A percentile compares a stretch with the other conserved stretches of the same genome.
Evolutionary conservation across 2,797 vertebrate species (phyloP).

Genomic region (Stomatorhinus walkeri): DNA sequence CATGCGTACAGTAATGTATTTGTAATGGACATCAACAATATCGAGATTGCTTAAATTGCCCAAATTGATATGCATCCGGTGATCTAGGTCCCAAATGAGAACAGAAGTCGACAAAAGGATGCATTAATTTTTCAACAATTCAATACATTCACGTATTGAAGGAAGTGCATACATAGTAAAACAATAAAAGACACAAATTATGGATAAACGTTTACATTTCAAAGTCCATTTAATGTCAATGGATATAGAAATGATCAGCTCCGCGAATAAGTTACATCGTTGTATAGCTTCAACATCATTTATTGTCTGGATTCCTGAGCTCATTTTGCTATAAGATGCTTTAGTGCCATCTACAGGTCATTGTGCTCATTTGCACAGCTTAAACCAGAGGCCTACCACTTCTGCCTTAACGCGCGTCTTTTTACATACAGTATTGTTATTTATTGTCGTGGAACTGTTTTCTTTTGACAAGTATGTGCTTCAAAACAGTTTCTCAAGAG

Average conservation of each 20-base stretch:
- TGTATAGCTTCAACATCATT: background rate
- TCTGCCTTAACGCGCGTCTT: background rate
- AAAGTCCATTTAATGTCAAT: background rate
- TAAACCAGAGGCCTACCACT: background rate
- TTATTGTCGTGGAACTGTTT: background rate
- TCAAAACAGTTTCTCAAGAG: slow-evolving; percentile 4
- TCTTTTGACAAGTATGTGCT: background rate
- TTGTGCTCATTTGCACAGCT: background rate
- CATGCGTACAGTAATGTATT: background rate
- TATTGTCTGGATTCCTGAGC: background rate
- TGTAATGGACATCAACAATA: background rate
- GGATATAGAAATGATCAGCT: background rate
- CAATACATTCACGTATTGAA: background rate
- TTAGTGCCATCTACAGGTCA: background rate
- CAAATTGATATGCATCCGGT: background rate
- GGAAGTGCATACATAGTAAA: background rate
- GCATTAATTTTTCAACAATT: background rate
- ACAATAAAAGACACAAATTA: background rate
- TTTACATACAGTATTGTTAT: background rate
- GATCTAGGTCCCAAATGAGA: background rate
- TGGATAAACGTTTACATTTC: background rate
- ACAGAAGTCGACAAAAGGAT: background rate
- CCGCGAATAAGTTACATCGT: background rate
- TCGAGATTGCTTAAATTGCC: background rate
- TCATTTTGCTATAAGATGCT: slow-evolving; percentile 5